Evolutionary conservation across 1,140 invertebrate species (phyloP).

Genomic region (Samia ricini): DNA sequence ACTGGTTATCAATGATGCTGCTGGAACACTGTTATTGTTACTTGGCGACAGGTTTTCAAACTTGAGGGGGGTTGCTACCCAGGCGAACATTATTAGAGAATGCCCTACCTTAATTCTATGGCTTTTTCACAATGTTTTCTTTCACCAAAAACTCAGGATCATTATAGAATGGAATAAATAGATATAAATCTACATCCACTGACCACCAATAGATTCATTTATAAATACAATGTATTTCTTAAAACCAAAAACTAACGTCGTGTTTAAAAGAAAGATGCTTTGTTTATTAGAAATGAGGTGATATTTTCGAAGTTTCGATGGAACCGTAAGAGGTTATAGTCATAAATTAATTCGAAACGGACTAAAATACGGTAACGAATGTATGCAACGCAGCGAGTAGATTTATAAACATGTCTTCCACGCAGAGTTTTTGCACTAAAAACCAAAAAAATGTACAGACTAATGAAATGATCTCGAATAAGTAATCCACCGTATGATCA

Average conservation of each 20-base stretch:
- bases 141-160: no score
- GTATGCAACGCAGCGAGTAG: slow-evolving; percentile 31
- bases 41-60: no score
- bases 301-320: slow-evolving; percentile 33
- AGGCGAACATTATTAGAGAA: no score
- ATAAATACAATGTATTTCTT: background rate
- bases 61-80: no score
- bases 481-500: no score
- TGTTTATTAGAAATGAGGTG: background rate
- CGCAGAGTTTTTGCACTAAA: slow-evolving; percentile 25
- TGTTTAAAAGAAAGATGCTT: background rate
- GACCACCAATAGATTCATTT: background rate
- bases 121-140: no score
- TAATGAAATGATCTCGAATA: no score
- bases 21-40: no score
- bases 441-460: slow-evolving; percentile 31
- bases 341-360: slow-evolving; percentile 41
- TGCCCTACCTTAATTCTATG: no score
- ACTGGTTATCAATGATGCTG: no score
- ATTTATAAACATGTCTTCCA: slow-evolving; percentile 41
- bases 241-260: slow-evolving; percentile 4
- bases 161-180: no score
- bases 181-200: no score
- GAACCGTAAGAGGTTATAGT: slow-evolving; percentile 28
- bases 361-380: slow-evolving; percentile 38